Evolutionary conservation across 2,888 invertebrate species (phyloP), one percentile per base, ranked within the genome.

Genomic region (Drosophila meridiana): DNA sequence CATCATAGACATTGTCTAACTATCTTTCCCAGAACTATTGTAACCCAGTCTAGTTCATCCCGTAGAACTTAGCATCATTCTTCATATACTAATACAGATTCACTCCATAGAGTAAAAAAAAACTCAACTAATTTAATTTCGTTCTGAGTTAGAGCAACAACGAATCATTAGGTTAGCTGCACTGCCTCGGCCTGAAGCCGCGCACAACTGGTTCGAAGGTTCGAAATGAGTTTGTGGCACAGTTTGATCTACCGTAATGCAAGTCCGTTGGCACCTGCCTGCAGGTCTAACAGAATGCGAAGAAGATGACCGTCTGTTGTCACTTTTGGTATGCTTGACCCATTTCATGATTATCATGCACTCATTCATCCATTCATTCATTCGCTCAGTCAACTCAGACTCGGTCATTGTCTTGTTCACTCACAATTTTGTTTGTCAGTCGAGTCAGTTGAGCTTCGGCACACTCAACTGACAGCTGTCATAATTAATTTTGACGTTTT

Each of bases 401-500:
- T 69, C 72, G 71, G 72, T 69, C 84, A 77, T 71, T 85, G 80
- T 80, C 53, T 52, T 64, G 26, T 26, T 30, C 53, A 42, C 60
- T 64, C 63, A 64, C 43, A 62, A 52, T 66, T 55, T 47, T 60
- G 70, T 72, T 70, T 61, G 70, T 65, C 64, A 58, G 67, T 48
- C 42, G 50, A 56, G 57, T 61, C 64, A 64, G 76, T 69, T 70
- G 64, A 75, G 82, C 79, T 82, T 88, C 82, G 80, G 90, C 87
- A 80, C 82, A 87, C 78, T 87, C 82, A 85, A 88, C 92, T 92
- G 93, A 92, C 92, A 92, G 93, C 93, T 92, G 92, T 93, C 93
- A 92, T 92, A 92, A 92, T 93, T 92, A 93, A 92, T 92, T 92
- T 91, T 90, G 92, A 93, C 92, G 90, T 87, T 90, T 81, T 88